phyloP scores from a whole-genome alignment of 30 jellyfish, hydroid and myxozoan genomes.

The Calvadosia cruxmelitensis region DNA sequence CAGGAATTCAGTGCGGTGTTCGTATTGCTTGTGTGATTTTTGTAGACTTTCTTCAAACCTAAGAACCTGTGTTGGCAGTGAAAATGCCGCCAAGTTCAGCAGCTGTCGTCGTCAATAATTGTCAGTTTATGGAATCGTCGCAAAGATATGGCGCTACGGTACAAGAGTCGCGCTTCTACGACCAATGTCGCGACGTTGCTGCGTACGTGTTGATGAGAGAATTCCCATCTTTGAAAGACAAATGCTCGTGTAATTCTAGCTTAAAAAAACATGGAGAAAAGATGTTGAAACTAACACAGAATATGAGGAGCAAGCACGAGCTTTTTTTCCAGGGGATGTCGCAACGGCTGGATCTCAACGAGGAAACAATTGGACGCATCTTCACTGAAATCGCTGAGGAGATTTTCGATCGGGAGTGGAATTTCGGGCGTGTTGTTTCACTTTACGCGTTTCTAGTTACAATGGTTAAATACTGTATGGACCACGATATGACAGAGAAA shows the following conservation, averaged over 20 bases:
- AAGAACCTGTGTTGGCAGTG: no score
- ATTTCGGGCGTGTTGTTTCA: constrained; percentile 46
- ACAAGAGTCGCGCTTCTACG: background rate
- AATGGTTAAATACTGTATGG: constrained; percentile 14
- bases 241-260: background rate
- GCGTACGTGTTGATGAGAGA: background rate
- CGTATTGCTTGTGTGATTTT: no score
- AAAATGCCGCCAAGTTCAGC: background rate
- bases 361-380: constrained; percentile 4
- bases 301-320: constrained; percentile 38
- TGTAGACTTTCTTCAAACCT: no score
- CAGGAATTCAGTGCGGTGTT: no score
- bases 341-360: constrained; percentile 8
- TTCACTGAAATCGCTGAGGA: constrained; percentile 20
- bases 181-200: background rate
- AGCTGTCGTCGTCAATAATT: background rate
- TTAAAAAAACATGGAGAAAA: constrained; percentile 23
- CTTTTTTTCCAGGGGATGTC: constrained; percentile 18
- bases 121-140: background rate
- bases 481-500: constrained; percentile 15
- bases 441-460: constrained; percentile 21
- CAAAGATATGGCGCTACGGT: no score
- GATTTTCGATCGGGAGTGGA: constrained; percentile 24
- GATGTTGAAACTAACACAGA: constrained; percentile 22
- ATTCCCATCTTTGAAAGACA: background rate